Evolutionary conservation across 2,888 invertebrate species (phyloP), one percentile per base, ranked within the genome.

Genomic region (Sphaerophoria taeniata): DNA sequence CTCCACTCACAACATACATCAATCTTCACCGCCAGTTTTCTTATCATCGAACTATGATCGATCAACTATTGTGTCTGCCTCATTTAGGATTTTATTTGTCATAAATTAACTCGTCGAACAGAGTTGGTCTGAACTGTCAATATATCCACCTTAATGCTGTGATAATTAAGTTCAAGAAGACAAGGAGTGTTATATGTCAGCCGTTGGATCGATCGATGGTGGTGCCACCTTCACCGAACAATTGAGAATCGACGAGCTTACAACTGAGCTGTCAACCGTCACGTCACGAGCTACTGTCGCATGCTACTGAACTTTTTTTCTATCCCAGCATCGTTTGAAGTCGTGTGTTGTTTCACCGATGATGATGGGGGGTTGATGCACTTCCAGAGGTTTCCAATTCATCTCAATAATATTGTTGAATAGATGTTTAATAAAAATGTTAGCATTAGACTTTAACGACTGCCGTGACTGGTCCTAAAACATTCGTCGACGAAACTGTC

Each of bases 101-200:
- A 56, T 84, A 80, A 84, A 84, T 80, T 72, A 67, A 47, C 65
- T 71, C n/a, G n/a, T 67, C 60, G 74, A 78, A 78, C 36, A 39
- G n/a, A 6, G 43, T 74, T 63, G 63, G 70, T 70, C 78, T 73
- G 73, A 74, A 34, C 43, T 53, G 71, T 71, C 72, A 79, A 76
- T 80, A 80, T 80, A 84, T 67, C 53, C 61, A 31, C 72, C 61
- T 76, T 76, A 79, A 84, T 80, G 75, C 76, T 63, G 43, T 69
- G 70, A 67, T 84, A 79, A 84, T 84, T 79, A 84, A 84, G 61
- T 58, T 43, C n/a, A 43, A 7, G 47, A 49, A 33, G 16, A 34
- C 56, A 11, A 24, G 39, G 39, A 58, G 39, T 58, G 58, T 39
- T 58, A 11, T 39, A 12, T 58, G 58, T 39, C 53, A 45, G 43